Base-by-base conservation (phyloP, 2,888 invertebrate species). In the Papilio protenor region DNA sequence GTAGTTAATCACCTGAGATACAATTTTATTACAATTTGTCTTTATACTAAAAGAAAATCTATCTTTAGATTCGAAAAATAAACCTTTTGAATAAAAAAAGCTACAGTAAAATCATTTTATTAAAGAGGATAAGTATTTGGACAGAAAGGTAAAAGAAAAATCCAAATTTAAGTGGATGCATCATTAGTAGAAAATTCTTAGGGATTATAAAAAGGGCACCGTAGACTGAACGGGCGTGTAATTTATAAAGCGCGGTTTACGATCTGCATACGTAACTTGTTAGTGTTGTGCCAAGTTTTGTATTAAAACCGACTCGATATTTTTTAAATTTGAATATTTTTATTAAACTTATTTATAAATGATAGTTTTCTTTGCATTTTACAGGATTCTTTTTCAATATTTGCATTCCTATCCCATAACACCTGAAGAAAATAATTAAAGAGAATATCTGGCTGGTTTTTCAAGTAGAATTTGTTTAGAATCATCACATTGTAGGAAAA, bases 221-320 rank as follows among this genome's bases (percentile, higher is more conserved):
- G 84, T 81, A 87, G 84, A 85, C 86, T 87, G 85, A 83, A 81
- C 83, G 85, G 85, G 87, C 89, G 87, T 85, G 90, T 90, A 91
- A 92, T 93, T 93, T 94, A 92, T 91, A 91, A 91, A 91, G 84
- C 90, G 90, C 80, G 89, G 88, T 86, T 90, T 90, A 90, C 89
- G 88, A 90, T 89, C 88, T 91, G 89, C 91, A 89, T 92, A 90
- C 89, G 89, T 87, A 87, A 88, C 86, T 83, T 84, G 76, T 75
- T 88, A 90, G 90, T 81, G 89, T 80, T 85, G 90, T 81, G 69
- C 72, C 49, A 21, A 8, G 14, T 16, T 52, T 21, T 52, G 21
- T 59, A 72, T 33, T 27, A 21, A 66, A 45, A 66, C 4, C 0
- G 2, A 21, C n/a, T 59, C 47, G 18, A 73, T 59, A 73, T 45